Evolutionary conservation across 1,140 invertebrate species (phyloP).

Genomic region (Glossosoma conforme): DNA sequence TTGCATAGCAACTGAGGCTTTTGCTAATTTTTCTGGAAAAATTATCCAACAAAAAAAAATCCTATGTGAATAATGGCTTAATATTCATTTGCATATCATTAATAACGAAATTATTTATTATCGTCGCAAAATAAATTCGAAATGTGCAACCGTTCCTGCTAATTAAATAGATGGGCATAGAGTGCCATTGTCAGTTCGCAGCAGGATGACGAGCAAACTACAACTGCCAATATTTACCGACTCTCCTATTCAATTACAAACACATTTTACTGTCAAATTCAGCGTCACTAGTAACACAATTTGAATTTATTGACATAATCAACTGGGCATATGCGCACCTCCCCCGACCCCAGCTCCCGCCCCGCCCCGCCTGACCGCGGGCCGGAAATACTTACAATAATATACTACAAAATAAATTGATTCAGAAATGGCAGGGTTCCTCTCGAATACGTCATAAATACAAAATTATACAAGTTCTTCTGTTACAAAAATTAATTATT

Average conservation of each 20-base stretch:
- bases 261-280: slow-evolving; percentile 32
- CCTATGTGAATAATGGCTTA: slow-evolving; percentile 8
- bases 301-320: slow-evolving; percentile 32
- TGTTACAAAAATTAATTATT: too few relatives aligned
- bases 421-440: too few relatives aligned
- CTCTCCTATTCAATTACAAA: slow-evolving; percentile 31
- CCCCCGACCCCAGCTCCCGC: too few relatives aligned
- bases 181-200: not conserved
- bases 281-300: slow-evolving; percentile 28
- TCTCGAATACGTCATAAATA: too few relatives aligned
- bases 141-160: slow-evolving; percentile 12
- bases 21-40: too few relatives aligned
- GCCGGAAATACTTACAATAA: too few relatives aligned
- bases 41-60: too few relatives aligned
- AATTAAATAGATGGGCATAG: slow-evolving; percentile 14
- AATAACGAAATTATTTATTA: slow-evolving; percentile 11
- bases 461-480: too few relatives aligned
- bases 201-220: slow-evolving; percentile 2
- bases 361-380: too few relatives aligned
- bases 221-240: slow-evolving; percentile 28
- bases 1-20: too few relatives aligned
- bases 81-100: slow-evolving; percentile 24
- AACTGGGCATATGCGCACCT: slow-evolving; percentile 17
- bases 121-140: slow-evolving; percentile 7
- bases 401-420: too few relatives aligned